Evolutionary conservation across 2,797 vertebrate species (phyloP).

Genomic region (Sphenodon punctatus): DNA sequence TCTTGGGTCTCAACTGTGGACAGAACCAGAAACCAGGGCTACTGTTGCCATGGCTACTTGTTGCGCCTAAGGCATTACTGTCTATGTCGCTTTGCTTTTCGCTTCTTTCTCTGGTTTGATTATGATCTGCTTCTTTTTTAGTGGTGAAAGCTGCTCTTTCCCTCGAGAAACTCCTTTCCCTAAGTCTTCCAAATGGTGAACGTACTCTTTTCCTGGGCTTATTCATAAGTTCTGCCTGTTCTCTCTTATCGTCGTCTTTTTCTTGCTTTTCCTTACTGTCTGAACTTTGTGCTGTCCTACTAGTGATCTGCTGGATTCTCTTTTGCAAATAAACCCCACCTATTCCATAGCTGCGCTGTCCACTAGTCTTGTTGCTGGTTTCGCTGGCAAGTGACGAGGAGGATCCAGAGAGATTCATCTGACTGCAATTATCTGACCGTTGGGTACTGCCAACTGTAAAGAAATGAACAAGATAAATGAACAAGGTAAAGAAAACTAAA

Average conservation of each 20-base stretch:
- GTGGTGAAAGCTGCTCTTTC: constrained; percentile 72
- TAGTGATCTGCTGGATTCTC: constrained; percentile 85
- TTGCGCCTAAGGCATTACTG: constrained; percentile 62
- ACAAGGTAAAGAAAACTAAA: neutral
- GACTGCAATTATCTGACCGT: constrained; percentile 84
- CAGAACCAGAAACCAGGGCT: constrained; percentile 73
- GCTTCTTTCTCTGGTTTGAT: constrained; percentile 55
- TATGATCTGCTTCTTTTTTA: constrained; percentile 60
- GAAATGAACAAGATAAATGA: constrained; percentile 57
- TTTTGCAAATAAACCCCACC: constrained; percentile 92
- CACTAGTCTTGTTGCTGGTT: constrained; percentile 83
- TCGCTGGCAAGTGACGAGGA: constrained; percentile 89
- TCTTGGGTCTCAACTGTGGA: constrained; percentile 70
- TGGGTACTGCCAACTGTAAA: constrained; percentile 78
- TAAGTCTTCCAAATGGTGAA: constrained; percentile 80
- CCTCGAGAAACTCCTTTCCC: constrained; percentile 84
- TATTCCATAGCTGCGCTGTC: constrained; percentile 88
- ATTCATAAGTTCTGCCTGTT: constrained; percentile 64
- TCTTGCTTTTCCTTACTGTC: constrained; percentile 49
- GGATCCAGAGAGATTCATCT: constrained; percentile 87
- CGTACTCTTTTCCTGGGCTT: constrained; percentile 72
- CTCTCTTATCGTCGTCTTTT: constrained; percentile 63
- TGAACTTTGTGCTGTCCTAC: constrained; percentile 66
- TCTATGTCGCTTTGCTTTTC: constrained; percentile 63
- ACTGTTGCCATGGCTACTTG: constrained; percentile 69